Base-by-base conservation (phyloP, 2,888 invertebrate species). In the Athetis lepigone region DNA sequence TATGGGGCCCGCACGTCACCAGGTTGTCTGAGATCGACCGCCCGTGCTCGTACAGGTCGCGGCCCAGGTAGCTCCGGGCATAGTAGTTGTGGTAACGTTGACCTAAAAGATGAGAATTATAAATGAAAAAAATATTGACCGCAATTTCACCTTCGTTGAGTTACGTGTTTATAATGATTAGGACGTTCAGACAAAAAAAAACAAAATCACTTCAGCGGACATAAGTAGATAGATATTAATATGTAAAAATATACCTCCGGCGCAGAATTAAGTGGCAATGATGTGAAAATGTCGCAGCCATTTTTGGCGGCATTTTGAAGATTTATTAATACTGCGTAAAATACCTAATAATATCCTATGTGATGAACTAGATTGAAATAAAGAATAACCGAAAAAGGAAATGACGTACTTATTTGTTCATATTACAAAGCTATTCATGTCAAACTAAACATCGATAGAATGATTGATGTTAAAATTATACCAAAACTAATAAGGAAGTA, bases 1-100 rank as follows among this genome's bases (percentile, higher is more conserved):
- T 96, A 83, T 91, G 95, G 1, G 96, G 95, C 0, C 96, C 95
- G 77, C 96, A 96, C 0, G 94, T 94, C 66, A 93, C 94, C 50
- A 85, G 76, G 60, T 92, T 92, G 80, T 94, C 94, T 39, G 94
- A 94, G 71, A 95, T 92, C 2, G 94, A 93, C 9, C 92, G 90
- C 0, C 94, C 94, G 54, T 94, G 87, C 78, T 93, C 92, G 79
- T 92, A 95, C 4, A 94, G 77, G 67, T 92, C 89, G n/a, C 88
- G 89, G 1, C 92, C 92, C 54, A 85, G 80, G 81, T 90, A 89
- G 71, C 82, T 86, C 1, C 90, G 87, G 1, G 87, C 86, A 60
- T 77, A 57, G 79, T 91, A 90, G 81, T 91, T 92, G 70, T 85
- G 83, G 80, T 94, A 94, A 11, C 90, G 90, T 82, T 93, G 91